A percentile compares a stretch with the other conserved stretches of the same genome.
These are phyloP conservation scores for Trematomus bernacchii DNA, from an alignment of 2,797 vertebrate genomes.

Conservation along the genomic window DNA sequence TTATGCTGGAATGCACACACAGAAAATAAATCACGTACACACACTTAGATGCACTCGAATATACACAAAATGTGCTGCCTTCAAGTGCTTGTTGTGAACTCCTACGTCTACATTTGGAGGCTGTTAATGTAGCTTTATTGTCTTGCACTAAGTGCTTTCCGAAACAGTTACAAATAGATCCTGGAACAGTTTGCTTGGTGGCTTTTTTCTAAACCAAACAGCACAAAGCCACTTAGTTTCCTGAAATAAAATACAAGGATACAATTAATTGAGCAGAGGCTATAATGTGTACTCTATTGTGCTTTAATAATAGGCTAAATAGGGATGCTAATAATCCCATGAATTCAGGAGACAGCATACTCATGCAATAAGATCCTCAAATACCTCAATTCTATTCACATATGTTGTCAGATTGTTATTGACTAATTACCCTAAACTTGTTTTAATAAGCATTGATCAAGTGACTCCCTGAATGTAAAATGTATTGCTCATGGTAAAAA, in stretches of 20 bases:
- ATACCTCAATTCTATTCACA: too few relatives aligned
- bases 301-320: background rate
- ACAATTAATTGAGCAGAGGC: background rate
- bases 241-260: constrained; percentile 15
- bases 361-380: too few relatives aligned
- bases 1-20: background rate
- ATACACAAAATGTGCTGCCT: constrained; percentile 16
- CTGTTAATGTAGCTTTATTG: constrained; percentile 52
- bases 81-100: constrained; percentile 31
- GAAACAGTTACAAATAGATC: constrained; percentile 42
- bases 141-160: constrained; percentile 39
- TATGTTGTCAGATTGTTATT: too few relatives aligned
- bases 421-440: too few relatives aligned
- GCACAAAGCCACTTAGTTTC: background rate
- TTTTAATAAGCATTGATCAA: too few relatives aligned
- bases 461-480: too few relatives aligned
- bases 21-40: background rate
- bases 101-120: constrained; percentile 31
- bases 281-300: background rate
- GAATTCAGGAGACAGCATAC: background rate
- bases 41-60: constrained; percentile 5
- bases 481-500: background rate
- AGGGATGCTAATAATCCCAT: background rate
- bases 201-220: constrained; percentile 18
- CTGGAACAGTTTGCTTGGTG: constrained; percentile 23